Conservation (phyloP, 2,797 vertebrate genomes). For the Orestias chungarensis region DNA sequence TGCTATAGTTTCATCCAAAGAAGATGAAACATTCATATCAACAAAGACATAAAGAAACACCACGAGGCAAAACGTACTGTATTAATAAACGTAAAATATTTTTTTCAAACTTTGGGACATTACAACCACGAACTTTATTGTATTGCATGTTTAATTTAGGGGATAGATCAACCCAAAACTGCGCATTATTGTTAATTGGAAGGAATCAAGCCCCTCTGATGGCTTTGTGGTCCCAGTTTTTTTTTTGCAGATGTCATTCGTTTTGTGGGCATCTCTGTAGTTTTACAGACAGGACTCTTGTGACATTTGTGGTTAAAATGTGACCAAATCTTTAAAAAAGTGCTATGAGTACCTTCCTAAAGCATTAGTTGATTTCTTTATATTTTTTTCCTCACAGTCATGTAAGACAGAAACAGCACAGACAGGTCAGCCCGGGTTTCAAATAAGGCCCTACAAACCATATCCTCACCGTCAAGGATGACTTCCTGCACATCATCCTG, state of each 20-base stretch:
- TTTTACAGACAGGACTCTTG: too few species aligned
- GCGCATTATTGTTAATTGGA: background rate
- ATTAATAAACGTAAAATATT: background rate
- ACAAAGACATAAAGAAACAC: background rate
- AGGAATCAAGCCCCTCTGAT: background rate
- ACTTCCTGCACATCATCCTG: slow-evolving; percentile 45
- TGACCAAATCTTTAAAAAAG: background rate
- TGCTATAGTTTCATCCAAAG: background rate
- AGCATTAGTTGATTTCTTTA: background rate
- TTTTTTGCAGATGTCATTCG: background rate
- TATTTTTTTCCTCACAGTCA: background rate
- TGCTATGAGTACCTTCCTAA: background rate
- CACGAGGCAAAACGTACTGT: background rate
- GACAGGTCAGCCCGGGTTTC: background rate
- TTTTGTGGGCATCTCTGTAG: background rate
- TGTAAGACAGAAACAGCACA: background rate
- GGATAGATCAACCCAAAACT: background rate
- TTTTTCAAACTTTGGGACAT: background rate
- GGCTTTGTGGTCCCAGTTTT: background rate
- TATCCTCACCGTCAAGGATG: slow-evolving; percentile 9
- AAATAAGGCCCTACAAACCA: background rate
- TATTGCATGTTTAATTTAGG: background rate
- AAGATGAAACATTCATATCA: background rate
- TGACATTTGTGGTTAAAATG: background rate
- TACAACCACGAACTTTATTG: background rate